Conservation (phyloP, 2,888 invertebrate genomes). For the Clepsis dumicolana region DNA sequence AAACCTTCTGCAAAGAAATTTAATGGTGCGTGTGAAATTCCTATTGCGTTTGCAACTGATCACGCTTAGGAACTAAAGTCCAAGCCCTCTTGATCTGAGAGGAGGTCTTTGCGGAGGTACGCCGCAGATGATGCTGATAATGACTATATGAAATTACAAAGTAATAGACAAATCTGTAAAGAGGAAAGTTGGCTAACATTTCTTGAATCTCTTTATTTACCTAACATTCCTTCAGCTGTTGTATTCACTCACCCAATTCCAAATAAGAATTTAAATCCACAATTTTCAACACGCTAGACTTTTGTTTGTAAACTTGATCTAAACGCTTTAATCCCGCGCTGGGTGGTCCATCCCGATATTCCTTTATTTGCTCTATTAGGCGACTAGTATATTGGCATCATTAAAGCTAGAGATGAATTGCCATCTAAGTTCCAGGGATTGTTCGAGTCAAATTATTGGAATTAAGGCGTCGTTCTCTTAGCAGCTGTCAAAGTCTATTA, state of each 20-base stretch:
- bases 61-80: too few relatives aligned
- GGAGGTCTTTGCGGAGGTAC: too few relatives aligned
- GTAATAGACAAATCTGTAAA: too few relatives aligned
- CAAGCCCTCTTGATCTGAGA: too few relatives aligned
- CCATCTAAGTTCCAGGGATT: constrained; percentile 18
- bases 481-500: constrained; percentile 31
- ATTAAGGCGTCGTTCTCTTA: constrained; percentile 32
- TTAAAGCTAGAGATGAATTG: constrained; percentile 30
- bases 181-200: too few relatives aligned
- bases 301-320: constrained; percentile 47
- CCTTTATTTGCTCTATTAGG: constrained; percentile 54
- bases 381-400: constrained; percentile 39
- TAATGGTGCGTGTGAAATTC: too few relatives aligned
- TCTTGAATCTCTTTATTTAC: not conserved
- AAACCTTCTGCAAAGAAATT: too few relatives aligned
- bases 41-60: too few relatives aligned
- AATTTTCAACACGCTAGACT: constrained; percentile 36
- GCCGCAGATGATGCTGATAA: too few relatives aligned
- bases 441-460: constrained; percentile 33
- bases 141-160: too few relatives aligned
- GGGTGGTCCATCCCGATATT: constrained; percentile 70
- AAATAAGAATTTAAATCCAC: not conserved
- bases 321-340: constrained; percentile 65
- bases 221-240: not conserved
- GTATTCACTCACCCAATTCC: not conserved